These are phyloP conservation scores for Bombus sylvicola DNA, from an alignment of 1,140 invertebrate species.

Conservation along the genomic window DNA sequence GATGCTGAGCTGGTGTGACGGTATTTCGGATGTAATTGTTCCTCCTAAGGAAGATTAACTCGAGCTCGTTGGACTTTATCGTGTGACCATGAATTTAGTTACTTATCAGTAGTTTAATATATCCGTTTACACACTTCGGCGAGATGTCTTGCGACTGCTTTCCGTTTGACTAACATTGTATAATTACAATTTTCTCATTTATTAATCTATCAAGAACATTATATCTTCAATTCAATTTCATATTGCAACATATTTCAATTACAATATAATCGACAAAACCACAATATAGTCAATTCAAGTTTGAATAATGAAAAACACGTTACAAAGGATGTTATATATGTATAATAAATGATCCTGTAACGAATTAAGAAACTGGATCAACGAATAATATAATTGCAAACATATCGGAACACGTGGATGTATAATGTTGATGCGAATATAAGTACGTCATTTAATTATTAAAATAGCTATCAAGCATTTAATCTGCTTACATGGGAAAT, in stretches of 20 bases:
- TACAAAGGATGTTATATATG: neutral
- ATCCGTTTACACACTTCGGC: too few relatives aligned
- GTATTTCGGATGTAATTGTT: neutral
- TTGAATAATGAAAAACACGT: neutral
- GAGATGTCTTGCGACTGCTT: too few relatives aligned
- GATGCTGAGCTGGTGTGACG: neutral
- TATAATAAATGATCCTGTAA: neutral
- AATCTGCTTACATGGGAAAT: neutral
- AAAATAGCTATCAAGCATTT: neutral
- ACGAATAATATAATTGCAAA: neutral
- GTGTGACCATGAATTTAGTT: too few relatives aligned
- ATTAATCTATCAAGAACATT: too few relatives aligned
- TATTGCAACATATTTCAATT: neutral
- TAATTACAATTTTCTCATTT: too few relatives aligned
- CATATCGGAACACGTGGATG: neutral
- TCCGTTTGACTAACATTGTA: too few relatives aligned
- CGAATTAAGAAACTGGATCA: neutral
- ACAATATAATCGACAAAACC: neutral
- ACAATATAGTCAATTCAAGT: neutral
- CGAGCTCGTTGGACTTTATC: too few relatives aligned
- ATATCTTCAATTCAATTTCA: neutral
- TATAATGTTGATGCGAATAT: neutral
- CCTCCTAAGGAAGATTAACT: neutral
- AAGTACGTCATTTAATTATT: neutral
- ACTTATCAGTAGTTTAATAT: too few relatives aligned